Conservation (phyloP, 2,888 invertebrate genomes). For the Frankliniella fusca region DNA sequence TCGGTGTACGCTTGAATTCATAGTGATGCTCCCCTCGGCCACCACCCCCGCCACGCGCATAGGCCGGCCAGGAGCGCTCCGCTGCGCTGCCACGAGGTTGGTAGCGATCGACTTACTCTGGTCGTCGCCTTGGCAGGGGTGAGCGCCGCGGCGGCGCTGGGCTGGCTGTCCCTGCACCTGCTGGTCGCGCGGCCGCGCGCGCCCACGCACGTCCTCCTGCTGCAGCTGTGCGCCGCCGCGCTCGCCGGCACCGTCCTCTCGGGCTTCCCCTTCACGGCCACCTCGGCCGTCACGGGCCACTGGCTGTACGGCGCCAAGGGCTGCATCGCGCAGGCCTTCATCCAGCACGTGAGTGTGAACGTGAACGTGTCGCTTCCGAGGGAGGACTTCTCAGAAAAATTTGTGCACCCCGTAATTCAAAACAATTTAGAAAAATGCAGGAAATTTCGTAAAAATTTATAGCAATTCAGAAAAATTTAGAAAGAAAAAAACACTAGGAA, state of each 20-base stretch:
- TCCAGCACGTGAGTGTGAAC: slow-evolving; percentile 17
- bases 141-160: background rate
- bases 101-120: background rate
- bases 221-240: background rate
- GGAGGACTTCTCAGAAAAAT: too few relatives aligned
- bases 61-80: too few relatives aligned
- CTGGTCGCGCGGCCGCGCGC: background rate
- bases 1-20: too few relatives aligned
- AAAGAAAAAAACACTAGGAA: too few relatives aligned
- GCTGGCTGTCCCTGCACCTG: slow-evolving; percentile 11
- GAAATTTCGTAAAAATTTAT: too few relatives aligned
- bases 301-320: slow-evolving; percentile 20
- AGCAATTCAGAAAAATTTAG: too few relatives aligned
- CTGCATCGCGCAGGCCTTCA: background rate
- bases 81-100: too few relatives aligned
- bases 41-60: too few relatives aligned
- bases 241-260: background rate
- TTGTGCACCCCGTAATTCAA: too few relatives aligned
- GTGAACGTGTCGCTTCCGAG: too few relatives aligned
- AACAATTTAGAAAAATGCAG: too few relatives aligned
- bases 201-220: background rate
- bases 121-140: background rate
- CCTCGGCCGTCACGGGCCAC: slow-evolving; percentile 14
- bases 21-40: too few relatives aligned
- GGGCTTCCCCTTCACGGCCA: slow-evolving; percentile 13